A percentile compares a stretch with the other conserved stretches of the same genome.
Conservation (phyloP, 2,113 vertebrate genomes). For the Cyprinodon brontotheroides region DNA sequence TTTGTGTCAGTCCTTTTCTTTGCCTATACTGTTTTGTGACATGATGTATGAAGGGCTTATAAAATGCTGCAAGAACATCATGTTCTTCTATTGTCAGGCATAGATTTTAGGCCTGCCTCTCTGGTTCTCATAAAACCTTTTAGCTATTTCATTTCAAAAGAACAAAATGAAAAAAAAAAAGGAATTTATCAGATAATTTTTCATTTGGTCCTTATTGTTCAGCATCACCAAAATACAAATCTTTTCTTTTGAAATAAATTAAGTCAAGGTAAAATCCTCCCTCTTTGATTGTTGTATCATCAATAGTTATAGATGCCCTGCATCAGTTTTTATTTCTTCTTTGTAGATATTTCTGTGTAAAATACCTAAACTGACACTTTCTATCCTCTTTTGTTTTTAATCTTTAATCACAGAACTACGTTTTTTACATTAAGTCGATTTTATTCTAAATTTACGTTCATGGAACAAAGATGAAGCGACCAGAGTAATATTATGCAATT, state of each 20-base stretch:
- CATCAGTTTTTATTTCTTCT: neutral
- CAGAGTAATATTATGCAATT: neutral
- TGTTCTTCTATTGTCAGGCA: constrained; percentile 44
- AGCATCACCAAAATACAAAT: constrained; percentile 28
- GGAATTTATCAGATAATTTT: constrained; percentile 14
- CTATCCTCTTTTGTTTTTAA: neutral
- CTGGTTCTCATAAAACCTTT: constrained; percentile 43
- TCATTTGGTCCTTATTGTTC: constrained; percentile 23
- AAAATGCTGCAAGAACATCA: constrained; percentile 41
- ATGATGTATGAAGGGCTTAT: constrained; percentile 17
- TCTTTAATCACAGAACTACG: neutral
- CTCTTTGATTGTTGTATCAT: neutral
- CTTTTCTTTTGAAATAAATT: constrained; percentile 20
- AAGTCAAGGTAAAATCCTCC: constrained; percentile 1
- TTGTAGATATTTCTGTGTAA: neutral
- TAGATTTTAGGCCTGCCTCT: constrained; percentile 56
- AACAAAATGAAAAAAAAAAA: constrained; percentile 1
- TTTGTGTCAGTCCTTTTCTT: constrained; percentile 43
- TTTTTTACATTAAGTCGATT: no score
- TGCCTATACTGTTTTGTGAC: constrained; percentile 35
- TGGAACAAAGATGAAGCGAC: neutral
- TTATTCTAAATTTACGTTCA: no score
- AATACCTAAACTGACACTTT: neutral
- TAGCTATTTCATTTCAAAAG: constrained; percentile 47
- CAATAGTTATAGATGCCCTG: neutral